Evolutionary conservation across 1,140 invertebrate genomes (phyloP), one percentile per base, ranked within the genome.

Genomic region (Saccostrea echinata): DNA sequence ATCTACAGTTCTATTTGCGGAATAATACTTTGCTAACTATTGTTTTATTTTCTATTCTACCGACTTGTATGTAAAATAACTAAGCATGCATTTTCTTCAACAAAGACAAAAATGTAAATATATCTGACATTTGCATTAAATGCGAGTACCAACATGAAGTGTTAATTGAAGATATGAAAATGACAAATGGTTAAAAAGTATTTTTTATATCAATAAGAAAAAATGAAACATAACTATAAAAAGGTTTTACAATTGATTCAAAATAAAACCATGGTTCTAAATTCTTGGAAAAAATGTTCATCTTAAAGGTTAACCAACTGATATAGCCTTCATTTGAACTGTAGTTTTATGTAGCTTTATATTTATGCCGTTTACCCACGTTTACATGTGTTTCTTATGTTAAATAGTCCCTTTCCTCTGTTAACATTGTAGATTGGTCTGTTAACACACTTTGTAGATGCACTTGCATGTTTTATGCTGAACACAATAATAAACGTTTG

Each of bases 71-170:
- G 43, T 43, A 43, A 43, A 43, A 43, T 43, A 43, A 43, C 43
- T 43, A 43, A 43, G 43, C 3, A 21, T 24, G 57, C 27, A 76
- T 76, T 76, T 61, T 27, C 64, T 76, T 76, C 8, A 76, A 76
- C 24, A 76, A 33, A 76, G 24, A 30, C 16, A 33, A 16, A 76
- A 16, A 76, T 24, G 68, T 76, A 76, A 76, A 76, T 76, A 16
- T 76, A 76, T 76, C 3, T 27, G 30, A 76, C 11, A 76, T 76
- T 33, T 76, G 68, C 68, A 76, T 76, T 76, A 76, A 27, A 30
- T 3, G 68, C 68, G 27, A 76, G 68, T 76, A 76, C 33, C 27
- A 4, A 43, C 43, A 43, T 43, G 9, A 43, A 43, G 43, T 43
- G 43, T 43, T 43, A 43, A 43, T 8, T 43, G 43, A 43, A 43